Conservation (phyloP, 2,888 invertebrate species). For the Oegoconia quadripuncta region DNA sequence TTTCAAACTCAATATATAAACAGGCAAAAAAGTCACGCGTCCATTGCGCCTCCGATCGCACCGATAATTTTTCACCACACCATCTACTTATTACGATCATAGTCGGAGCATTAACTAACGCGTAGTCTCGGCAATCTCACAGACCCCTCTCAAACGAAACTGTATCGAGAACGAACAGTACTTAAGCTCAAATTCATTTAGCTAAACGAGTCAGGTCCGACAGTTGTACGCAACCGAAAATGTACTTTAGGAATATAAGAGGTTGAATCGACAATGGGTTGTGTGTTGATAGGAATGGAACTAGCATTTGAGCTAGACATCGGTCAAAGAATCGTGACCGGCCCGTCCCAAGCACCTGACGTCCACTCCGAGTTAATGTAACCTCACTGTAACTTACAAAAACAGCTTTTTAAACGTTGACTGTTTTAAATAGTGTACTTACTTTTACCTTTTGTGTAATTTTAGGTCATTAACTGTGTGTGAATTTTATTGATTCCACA, state of each 20-base stretch:
- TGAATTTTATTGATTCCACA: no score
- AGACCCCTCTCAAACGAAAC: constrained; percentile 22
- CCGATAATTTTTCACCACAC: constrained; percentile 79
- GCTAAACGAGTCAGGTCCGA: constrained; percentile 6
- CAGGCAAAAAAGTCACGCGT: constrained; percentile 73
- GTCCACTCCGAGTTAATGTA: constrained; percentile 67
- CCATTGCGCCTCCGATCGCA: constrained; percentile 75
- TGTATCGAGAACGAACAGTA: constrained; percentile 10
- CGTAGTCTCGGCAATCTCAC: constrained; percentile 48
- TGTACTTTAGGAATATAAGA: constrained; percentile 6
- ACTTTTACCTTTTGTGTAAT: no score
- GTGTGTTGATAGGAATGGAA: constrained; percentile 24
- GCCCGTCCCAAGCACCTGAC: constrained; percentile 74
- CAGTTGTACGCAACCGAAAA: constrained; percentile 20
- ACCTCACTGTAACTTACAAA: constrained; percentile 48
- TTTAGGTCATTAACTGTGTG: no score
- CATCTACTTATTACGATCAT: constrained; percentile 78
- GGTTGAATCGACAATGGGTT: constrained; percentile 32
- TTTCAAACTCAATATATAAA: constrained; percentile 64
- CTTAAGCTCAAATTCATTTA: constrained; percentile 24
- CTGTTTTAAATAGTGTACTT: constrained; percentile 42
- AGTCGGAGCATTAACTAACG: constrained; percentile 74
- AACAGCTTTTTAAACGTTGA: constrained; percentile 48
- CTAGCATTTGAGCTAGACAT: constrained; percentile 63
- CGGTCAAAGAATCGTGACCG: constrained; percentile 76